phyloP scores from a whole-genome alignment of 2,888 invertebrate species.

The Parnassius orleans region DNA sequence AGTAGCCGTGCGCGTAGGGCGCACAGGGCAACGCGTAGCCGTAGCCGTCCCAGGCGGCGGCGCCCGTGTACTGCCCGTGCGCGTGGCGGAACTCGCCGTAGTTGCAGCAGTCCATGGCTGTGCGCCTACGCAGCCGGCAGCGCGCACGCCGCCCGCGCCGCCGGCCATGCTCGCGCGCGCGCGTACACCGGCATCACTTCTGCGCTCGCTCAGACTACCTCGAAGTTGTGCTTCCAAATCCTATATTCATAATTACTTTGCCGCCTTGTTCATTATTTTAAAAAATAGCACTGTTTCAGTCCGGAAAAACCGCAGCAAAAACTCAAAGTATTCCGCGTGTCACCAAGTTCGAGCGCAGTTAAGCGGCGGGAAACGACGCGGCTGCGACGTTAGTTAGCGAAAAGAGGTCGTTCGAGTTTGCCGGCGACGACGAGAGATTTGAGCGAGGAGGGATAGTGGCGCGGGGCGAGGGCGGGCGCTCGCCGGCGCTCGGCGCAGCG shows the following conservation, averaged over 20 bases:
- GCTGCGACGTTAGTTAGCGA: constrained; percentile 75
- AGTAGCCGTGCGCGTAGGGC: constrained; percentile 61
- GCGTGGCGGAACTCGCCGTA: constrained; percentile 72
- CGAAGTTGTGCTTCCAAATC: neutral
- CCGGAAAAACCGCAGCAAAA: constrained; percentile 1
- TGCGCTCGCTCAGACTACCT: constrained; percentile 33
- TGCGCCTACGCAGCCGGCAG: constrained; percentile 59
- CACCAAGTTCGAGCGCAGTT: constrained; percentile 63
- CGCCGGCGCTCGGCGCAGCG: constrained; percentile 78
- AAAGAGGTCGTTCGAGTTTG: constrained; percentile 79
- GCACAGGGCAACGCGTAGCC: constrained; percentile 55
- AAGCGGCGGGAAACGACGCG: constrained; percentile 72
- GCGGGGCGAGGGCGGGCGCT: constrained; percentile 48
- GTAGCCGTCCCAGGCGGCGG: constrained; percentile 57
- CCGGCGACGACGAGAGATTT: constrained; percentile 67
- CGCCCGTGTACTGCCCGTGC: constrained; percentile 55
- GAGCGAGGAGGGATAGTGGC: constrained; percentile 41
- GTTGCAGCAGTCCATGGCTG: constrained; percentile 76
- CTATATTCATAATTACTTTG: constrained; percentile 4
- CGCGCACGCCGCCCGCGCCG: constrained; percentile 48
- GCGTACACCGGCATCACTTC: constrained; percentile 53
- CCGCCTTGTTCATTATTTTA: constrained; percentile 8
- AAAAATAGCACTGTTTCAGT: constrained; percentile 8
- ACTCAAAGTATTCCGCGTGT: constrained; percentile 7
- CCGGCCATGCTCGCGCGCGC: constrained; percentile 54